Conservation (phyloP, 2,797 vertebrate genomes). For the Danio aesculapii region DNA sequence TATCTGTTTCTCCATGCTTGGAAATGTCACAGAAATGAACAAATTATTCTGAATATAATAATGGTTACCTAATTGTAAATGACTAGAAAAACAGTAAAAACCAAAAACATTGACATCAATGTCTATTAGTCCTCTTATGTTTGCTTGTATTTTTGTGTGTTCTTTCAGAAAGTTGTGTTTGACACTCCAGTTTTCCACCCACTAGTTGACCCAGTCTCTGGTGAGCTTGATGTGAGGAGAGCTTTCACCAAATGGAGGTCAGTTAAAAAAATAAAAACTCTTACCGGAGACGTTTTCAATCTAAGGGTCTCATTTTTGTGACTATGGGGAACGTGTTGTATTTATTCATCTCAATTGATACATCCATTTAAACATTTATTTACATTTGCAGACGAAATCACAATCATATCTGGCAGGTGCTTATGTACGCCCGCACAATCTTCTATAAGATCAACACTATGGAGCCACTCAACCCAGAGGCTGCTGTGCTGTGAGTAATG, state of each 20-base stretch:
- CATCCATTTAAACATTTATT: not conserved
- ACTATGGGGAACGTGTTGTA: not conserved
- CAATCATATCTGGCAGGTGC: constrained; percentile 98
- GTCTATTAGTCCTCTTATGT: not conserved
- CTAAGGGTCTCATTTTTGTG: not conserved
- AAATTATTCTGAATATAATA: not conserved
- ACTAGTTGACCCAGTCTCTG: constrained; percentile 92
- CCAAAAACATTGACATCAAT: not conserved
- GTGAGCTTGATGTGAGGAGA: constrained; percentile 96
- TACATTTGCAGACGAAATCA: constrained; percentile 88
- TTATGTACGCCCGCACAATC: constrained; percentile 95
- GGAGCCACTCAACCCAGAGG: constrained; percentile 94
- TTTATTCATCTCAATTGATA: not conserved
- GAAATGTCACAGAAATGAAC: not conserved
- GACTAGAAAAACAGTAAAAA: not conserved
- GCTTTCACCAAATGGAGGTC: constrained; percentile 99
- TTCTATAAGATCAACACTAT: constrained; percentile 98
- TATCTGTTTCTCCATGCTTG: not conserved
- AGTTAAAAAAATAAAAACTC: not conserved
- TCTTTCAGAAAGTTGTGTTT: constrained; percentile 90
- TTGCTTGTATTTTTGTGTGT: constrained; percentile 47
- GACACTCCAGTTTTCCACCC: constrained; percentile 97
- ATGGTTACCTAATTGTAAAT: not conserved
- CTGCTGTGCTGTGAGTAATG: constrained; percentile 91
- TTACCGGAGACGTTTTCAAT: too few species aligned